Conservation (phyloP, 2,797 vertebrate species). For the Lacerta bilineata region DNA sequence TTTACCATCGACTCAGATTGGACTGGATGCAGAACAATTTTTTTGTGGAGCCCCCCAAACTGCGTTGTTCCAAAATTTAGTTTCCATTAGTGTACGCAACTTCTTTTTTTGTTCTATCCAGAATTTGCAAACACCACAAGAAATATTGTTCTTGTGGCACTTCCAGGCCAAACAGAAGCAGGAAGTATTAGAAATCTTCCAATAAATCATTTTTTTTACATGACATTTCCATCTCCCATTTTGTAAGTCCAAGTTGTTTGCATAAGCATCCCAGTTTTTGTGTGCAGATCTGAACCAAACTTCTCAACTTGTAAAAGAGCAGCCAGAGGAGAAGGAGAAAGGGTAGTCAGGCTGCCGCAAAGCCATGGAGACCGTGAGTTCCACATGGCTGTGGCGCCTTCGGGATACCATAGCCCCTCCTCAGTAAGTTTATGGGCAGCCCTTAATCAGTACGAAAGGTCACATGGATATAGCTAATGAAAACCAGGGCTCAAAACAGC, state of each 20-base stretch:
- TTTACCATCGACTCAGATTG: background rate
- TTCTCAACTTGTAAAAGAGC: conserved; percentile 8
- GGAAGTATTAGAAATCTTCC: conserved; percentile 71
- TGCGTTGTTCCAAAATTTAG: conserved; percentile 22
- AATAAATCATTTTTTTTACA: conserved; percentile 69
- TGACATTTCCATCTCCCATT: conserved; percentile 58
- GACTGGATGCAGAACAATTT: conserved; percentile 43
- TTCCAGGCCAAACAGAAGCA: conserved; percentile 66
- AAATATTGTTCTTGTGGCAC: conserved; percentile 72
- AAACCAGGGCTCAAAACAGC: conserved; percentile 15
- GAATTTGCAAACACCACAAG: conserved; percentile 67
- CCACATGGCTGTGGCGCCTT: background rate
- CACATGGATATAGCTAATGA: conserved; percentile 10
- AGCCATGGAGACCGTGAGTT: background rate
- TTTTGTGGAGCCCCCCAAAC: conserved; percentile 39
- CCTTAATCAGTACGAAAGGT: conserved; percentile 4
- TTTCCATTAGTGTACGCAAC: conserved; percentile 62
- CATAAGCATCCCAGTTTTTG: conserved; percentile 49
- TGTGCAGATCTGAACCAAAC: conserved; percentile 52
- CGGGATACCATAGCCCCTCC: background rate
- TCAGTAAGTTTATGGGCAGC: conserved; percentile 13
- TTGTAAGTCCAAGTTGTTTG: conserved; percentile 51
- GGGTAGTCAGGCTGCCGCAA: background rate
- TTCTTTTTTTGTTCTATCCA: conserved; percentile 48
- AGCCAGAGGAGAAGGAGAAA: background rate